These are phyloP conservation scores for Saguinus imperator DNA, from an alignment of 2,113 vertebrate genomes.

Conservation along the genomic window DNA sequence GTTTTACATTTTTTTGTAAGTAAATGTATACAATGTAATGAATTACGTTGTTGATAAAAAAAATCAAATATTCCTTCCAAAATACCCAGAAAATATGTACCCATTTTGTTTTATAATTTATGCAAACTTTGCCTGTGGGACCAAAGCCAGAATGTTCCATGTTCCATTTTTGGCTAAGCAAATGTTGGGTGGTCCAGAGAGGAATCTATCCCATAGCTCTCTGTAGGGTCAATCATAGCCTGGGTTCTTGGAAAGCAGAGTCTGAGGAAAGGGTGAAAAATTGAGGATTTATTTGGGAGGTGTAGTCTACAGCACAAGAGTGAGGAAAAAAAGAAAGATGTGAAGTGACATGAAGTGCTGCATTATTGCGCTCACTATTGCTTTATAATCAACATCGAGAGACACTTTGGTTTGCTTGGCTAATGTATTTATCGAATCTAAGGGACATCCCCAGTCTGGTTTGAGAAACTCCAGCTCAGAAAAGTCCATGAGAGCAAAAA, in stretches of 20 bases:
- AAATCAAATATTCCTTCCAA: neutral
- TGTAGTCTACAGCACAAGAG: neutral
- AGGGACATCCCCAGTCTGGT: neutral
- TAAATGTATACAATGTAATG: neutral
- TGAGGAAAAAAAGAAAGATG: neutral
- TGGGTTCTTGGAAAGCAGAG: neutral
- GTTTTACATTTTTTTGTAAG: conserved; percentile 41
- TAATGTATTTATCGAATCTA: neutral
- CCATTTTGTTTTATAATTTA: neutral
- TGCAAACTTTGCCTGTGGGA: neutral
- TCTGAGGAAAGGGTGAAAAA: neutral
- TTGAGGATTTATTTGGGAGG: neutral
- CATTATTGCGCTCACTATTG: neutral
- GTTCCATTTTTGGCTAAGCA: neutral
- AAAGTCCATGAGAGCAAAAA: neutral
- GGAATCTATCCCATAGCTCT: neutral
- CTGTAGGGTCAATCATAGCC: neutral
- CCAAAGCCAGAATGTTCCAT: neutral
- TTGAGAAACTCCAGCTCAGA: neutral
- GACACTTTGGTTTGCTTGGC: neutral
- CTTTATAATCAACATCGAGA: neutral
- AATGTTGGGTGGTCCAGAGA: neutral
- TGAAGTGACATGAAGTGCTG: neutral
- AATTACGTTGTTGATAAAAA: neutral
- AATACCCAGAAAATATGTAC: neutral